Evolutionary conservation across 2,113 vertebrate species (phyloP).

Genomic region (Anser brachyrhynchus): DNA sequence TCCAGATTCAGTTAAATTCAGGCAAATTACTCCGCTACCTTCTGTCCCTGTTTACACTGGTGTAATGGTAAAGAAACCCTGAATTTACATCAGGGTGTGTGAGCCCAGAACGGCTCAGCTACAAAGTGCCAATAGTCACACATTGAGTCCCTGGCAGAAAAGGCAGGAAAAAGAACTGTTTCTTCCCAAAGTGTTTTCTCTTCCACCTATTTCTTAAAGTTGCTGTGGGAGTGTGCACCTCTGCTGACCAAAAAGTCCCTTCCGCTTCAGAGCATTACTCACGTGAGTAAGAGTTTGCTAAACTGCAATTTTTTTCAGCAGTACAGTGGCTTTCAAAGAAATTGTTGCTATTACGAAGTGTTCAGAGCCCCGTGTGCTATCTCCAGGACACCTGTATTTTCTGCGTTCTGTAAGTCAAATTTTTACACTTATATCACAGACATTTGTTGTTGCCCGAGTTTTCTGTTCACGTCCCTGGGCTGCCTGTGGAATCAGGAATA

Average conservation of each 20-base stretch:
- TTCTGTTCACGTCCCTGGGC: background rate
- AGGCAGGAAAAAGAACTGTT: background rate
- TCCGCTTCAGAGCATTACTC: background rate
- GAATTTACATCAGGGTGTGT: background rate
- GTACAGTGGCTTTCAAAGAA: background rate
- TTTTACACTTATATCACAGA: background rate
- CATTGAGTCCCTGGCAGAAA: background rate
- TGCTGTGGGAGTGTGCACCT: fast-evolving
- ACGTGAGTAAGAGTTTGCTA: background rate
- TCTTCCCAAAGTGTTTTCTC: background rate
- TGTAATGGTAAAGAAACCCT: background rate
- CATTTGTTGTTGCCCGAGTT: conserved; percentile 15
- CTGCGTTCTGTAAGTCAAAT: background rate
- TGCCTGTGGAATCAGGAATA: background rate
- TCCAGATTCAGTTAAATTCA: background rate
- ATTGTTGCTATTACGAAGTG: background rate
- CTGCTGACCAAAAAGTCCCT: background rate
- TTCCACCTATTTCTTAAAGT: background rate
- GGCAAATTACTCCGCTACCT: background rate
- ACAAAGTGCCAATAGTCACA: background rate
- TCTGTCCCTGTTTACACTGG: background rate
- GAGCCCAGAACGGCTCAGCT: background rate
- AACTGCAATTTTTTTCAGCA: background rate
- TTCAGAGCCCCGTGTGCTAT: background rate
- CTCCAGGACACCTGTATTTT: conserved; percentile 8